Evolutionary conservation across 2,888 invertebrate species (phyloP), one percentile per base, ranked within the genome.

Genomic region (Clostera curtula): DNA sequence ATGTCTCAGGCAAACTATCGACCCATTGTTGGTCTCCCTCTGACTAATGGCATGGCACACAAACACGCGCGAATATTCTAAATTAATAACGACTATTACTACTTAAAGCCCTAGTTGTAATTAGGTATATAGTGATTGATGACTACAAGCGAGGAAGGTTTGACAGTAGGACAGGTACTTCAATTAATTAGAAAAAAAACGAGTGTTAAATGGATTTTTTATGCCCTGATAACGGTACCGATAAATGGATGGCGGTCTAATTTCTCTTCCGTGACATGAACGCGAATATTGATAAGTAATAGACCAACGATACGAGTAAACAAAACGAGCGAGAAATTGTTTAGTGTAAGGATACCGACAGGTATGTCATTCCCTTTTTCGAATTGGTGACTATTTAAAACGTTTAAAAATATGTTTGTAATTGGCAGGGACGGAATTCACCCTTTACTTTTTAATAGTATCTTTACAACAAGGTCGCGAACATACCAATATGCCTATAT

Each of bases 1-100:
- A 74, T 73, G 71, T 74, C 73, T 77, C 68, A 67, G 43, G 68
- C 65, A 75, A 77, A 74, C 65, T 79, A 82, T 80, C 68, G 83
- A 82, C 80, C 76, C 63, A 51, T 72, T 61, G 60, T 68, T 64
- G 66, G 69, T 82, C 83, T 77, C 83, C 77, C 71, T 82, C 80
- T 69, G 59, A 49, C 75, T 58, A 58, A 66, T 56, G 68, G 62
- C 58, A 59, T 66, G 65, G 54, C 23, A 30, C 29, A 34, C 37
- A 25, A 33, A 27, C 32, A 34, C 22, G 27, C 24, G 29, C 23
- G 5, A 25, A 31, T 36, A 27, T 34, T 30, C 19, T 11, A 40
- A 34, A 29, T 40, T 22, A 27, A 24, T 16, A 6, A 28, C 13
- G 19, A 36, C 31, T 24, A 34, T 22, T 21, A 24, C 30, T 12